Evolutionary conservation across 1,140 invertebrate genomes (phyloP), one percentile per base, ranked within the genome.

Genomic region (Bombyx mandarina): DNA sequence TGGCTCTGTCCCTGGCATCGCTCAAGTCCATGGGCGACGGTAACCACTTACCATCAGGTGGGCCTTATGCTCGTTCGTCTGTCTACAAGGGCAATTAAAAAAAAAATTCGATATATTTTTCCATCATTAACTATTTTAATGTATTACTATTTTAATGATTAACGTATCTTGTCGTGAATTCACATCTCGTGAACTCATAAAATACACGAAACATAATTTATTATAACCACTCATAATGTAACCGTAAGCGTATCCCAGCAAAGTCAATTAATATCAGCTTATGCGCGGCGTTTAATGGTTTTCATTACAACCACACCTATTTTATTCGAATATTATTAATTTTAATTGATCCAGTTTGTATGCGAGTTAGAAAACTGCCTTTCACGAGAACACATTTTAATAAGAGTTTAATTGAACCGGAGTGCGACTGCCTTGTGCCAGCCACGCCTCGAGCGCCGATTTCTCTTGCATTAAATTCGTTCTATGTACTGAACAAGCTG

Each of bases 341-440:
- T 22, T 61, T 42, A 57, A 57, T 50, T 53, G 42, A 44, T 57
- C 43, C 47, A 46, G 49, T 26, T 59, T 3, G 9, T 62, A 55
- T 58, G 60, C 62, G 53, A 64, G 63, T 73, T 75, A 67, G 65
- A 65, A 66, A 69, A 71, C 63, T 44, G 52, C 63, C 67, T 72
- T 75, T 75, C 72, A 72, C 72, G 63, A 57, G 18, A 52, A 51
- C 52, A 35, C 26, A 60, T 63, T 62, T 61, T 66, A 71, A 71
- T 73, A 66, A 59, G 55, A 45, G 57, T 64, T 71, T 71, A 69
- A 73, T 66, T 66, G 65, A 63, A 68, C 54, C 64, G 59, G 55
- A 35, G 22, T 46, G 51, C 60, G 60, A 50, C 47, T 46, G 18
- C 26, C 43, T 54, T 61, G 48, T 50, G 56, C 50, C 43, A 55